A percentile compares a stretch with the other conserved stretches of the same genome.
Conservation (phyloP, 2,113 vertebrate genomes). For the Perca fluviatilis region DNA sequence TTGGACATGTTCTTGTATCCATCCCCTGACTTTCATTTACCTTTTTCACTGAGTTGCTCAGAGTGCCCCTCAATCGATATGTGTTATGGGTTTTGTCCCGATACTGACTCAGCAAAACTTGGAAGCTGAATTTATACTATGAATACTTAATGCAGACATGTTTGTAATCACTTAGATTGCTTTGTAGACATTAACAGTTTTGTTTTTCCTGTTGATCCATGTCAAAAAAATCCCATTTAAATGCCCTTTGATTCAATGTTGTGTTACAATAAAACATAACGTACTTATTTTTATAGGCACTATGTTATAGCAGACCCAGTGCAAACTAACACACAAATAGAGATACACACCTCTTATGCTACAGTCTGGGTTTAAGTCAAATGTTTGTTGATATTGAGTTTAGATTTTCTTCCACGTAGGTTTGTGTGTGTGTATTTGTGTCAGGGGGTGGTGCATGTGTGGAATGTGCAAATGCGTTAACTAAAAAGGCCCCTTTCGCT, state of each 20-base stretch:
- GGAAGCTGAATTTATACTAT: background rate
- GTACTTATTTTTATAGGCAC: background rate
- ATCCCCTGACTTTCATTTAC: background rate
- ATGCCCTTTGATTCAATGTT: background rate
- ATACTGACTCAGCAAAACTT: background rate
- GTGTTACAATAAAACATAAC: background rate
- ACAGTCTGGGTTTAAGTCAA: background rate
- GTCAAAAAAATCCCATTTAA: background rate
- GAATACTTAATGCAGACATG: background rate
- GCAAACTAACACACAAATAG: background rate
- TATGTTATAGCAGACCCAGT: background rate
- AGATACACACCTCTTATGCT: background rate
- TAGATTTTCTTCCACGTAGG: background rate
- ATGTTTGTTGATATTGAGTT: conserved; percentile 11
- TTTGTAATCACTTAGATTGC: background rate
- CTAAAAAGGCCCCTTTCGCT: conserved; percentile 33
- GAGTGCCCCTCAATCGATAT: background rate
- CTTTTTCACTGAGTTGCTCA: background rate
- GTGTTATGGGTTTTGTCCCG: background rate
- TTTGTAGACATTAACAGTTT: background rate
- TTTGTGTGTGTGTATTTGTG: background rate
- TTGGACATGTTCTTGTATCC: background rate
- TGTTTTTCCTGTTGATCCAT: background rate
- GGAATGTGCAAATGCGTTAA: conserved; percentile 7
- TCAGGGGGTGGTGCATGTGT: background rate